phyloP scores from a whole-genome alignment of 1,140 invertebrate genomes.

The Cylas formicarius region DNA sequence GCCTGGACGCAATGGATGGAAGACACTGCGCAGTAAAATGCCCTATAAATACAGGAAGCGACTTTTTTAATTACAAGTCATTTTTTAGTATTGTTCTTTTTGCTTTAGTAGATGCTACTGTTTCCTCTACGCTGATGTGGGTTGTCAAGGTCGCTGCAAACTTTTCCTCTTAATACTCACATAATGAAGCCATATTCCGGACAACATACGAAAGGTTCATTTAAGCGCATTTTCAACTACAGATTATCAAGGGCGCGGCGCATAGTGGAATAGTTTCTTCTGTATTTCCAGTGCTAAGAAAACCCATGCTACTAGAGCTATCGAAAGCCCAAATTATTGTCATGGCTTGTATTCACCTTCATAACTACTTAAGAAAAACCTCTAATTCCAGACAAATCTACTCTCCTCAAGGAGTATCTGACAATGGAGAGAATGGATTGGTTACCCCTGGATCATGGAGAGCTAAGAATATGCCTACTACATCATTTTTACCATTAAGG shows the following conservation, averaged over 20 bases:
- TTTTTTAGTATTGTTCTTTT: slow-evolving; percentile 47
- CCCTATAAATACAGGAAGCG: slow-evolving; percentile 30
- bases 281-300: slow-evolving; percentile 27
- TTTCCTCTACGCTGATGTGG: slow-evolving; percentile 44
- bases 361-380: slow-evolving; percentile 16
- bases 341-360: slow-evolving; percentile 11
- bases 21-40: slow-evolving; percentile 16
- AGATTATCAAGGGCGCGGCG: slow-evolving; percentile 8
- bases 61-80: slow-evolving; percentile 49
- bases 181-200: slow-evolving; percentile 18
- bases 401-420: not conserved
- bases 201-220: slow-evolving; percentile 7
- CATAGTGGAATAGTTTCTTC: slow-evolving; percentile 12
- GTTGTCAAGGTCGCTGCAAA: slow-evolving; percentile 37
- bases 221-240: slow-evolving; percentile 15
- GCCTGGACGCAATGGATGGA: slow-evolving; percentile 12
- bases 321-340: slow-evolving; percentile 10
- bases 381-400: slow-evolving; percentile 1
- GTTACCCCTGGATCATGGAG: not conserved
- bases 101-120: slow-evolving; percentile 45
- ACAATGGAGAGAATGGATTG: not conserved
- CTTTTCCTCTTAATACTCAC: slow-evolving; percentile 7
- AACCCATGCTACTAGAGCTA: slow-evolving; percentile 22
- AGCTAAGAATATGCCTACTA: not conserved
- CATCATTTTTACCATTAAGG: slow-evolving; percentile 6